These are phyloP conservation scores for Dendropsophus ebraccatus DNA, from an alignment of 2,113 vertebrate species.

Conservation along the genomic window DNA sequence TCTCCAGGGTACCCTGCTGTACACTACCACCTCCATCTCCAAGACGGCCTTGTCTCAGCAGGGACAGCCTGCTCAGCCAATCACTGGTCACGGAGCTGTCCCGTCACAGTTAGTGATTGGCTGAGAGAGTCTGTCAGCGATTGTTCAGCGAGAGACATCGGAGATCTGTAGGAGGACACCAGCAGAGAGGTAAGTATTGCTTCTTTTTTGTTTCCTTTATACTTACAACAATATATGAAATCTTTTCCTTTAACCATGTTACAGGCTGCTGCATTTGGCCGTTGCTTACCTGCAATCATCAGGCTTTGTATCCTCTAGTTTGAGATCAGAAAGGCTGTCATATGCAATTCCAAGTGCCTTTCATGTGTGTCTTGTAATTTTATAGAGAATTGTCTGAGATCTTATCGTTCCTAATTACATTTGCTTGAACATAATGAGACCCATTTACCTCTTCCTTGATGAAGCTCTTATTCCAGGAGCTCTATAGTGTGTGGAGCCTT, in stretches of 20 bases:
- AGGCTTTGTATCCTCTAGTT: not conserved
- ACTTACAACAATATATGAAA: no score
- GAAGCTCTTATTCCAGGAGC: not conserved
- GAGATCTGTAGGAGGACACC: no score
- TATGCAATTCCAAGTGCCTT: not conserved
- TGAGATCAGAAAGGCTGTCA: not conserved
- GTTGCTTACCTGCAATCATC: not conserved
- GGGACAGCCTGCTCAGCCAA: no score
- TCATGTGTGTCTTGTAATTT: conserved; percentile 29
- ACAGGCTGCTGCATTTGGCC: not conserved
- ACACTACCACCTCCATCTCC: no score
- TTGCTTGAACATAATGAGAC: conserved; percentile 12
- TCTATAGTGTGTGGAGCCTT: not conserved
- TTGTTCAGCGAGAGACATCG: no score
- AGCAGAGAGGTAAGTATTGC: no score
- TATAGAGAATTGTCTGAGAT: conserved; percentile 10
- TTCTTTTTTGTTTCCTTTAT: no score
- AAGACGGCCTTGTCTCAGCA: no score
- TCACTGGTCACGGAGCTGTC: no score
- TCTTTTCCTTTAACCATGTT: not conserved
- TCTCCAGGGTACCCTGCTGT: no score
- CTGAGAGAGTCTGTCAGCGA: no score
- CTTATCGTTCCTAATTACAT: conserved; percentile 15
- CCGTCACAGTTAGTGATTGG: no score
- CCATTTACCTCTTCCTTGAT: conserved; percentile 1